Evolutionary conservation across 2,797 vertebrate genomes (phyloP).

Genomic region (Phataginus tricuspis): DNA sequence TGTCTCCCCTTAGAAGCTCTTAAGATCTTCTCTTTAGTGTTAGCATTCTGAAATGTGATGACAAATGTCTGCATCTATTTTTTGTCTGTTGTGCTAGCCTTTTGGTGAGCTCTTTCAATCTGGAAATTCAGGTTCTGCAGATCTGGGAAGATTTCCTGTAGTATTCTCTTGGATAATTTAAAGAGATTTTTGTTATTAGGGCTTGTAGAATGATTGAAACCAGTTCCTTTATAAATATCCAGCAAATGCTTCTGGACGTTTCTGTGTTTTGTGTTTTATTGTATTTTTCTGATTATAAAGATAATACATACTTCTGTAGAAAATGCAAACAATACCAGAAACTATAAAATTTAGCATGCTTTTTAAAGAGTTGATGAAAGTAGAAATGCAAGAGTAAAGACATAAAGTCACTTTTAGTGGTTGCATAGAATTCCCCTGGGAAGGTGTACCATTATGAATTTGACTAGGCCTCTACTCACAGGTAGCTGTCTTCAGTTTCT

Average conservation of each 20-base stretch:
- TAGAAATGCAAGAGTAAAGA: neutral
- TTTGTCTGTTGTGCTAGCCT: neutral
- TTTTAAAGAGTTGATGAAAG: neutral
- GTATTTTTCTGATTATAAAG: slow-evolving; percentile 36
- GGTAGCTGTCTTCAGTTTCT: neutral
- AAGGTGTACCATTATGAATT: neutral
- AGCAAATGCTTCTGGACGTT: neutral
- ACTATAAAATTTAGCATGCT: neutral
- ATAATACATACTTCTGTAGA: neutral
- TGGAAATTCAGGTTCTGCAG: neutral
- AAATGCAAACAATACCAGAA: neutral
- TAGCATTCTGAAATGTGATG: neutral
- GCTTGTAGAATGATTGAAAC: neutral
- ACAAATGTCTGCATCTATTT: neutral
- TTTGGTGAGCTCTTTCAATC: neutral
- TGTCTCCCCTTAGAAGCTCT: neutral
- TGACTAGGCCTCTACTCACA: neutral
- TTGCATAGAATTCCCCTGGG: neutral
- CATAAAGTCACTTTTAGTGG: neutral
- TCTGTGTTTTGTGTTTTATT: slow-evolving; percentile 2
- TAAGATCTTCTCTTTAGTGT: neutral
- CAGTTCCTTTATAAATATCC: neutral
- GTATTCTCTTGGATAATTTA: neutral
- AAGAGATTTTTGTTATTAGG: neutral
- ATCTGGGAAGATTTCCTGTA: neutral